Base-by-base conservation (phyloP, 2,888 invertebrate species). In the Uloborus plumipes region DNA sequence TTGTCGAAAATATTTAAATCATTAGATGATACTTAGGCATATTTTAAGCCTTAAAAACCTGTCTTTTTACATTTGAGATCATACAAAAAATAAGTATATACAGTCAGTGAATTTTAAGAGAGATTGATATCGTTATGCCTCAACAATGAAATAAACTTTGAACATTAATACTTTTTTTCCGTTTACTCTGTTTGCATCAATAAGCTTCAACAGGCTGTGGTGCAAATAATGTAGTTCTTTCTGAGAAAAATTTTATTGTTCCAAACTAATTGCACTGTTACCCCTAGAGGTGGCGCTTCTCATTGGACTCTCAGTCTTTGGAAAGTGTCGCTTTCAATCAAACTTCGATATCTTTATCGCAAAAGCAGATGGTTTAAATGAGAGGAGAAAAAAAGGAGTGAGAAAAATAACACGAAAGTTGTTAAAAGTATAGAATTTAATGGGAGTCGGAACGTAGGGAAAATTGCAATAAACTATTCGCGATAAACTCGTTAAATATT, bases 311-410 rank as follows among this genome's bases (percentile, higher is more conserved):
- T 47, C 20, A 2, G 49, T 22, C 47, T 15, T 15, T 7, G 49
- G 16, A 59, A 18, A 49, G 15, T 66, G 7, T 18, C 26, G 16
- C 61, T 76, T 62, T 67, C 58, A 76, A 76, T 69, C 76, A 69
- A 62, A 69, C 49, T 26, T 39, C 69, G 69, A 76, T 76, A 76
- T 76, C 76, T 76, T 76, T 76, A 76, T 64, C 62, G 62, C 76
- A n/a, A 53, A 18, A 65, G 1, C n/a, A 22, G 49, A 22, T 31
- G 53, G 15, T 69, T 69, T 15, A 53, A 51, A 39, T 20, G 26
- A 31, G 18, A 53, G 51, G 18, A 31, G 13, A 65, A 47, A 49
- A n/a, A 66, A 50, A 49, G 50, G 50, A n/a, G 31, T 1, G 61
- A 26, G 26, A 39, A 13, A 47, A 58, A 55, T 59, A 70, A 51